phyloP scores from a whole-genome alignment of 30 jellyfish, hydroid and myxozoan species.

The Pelagia noctiluca region DNA sequence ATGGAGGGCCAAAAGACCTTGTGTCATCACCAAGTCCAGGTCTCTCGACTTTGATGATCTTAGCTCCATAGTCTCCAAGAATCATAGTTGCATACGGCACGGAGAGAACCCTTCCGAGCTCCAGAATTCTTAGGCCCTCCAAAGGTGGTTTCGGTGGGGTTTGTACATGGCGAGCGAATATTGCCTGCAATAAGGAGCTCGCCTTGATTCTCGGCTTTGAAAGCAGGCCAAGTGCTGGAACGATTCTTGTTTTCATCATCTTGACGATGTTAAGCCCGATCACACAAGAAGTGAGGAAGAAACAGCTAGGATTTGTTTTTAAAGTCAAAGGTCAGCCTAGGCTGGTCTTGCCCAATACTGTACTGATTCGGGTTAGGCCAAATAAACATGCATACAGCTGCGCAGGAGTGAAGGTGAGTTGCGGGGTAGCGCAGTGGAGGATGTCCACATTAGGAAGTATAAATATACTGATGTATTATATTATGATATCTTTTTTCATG shows the following conservation, averaged over 20 bases:
- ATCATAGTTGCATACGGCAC: conserved; percentile 96
- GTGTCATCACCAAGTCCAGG: conserved; percentile 99
- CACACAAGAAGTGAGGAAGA: too few species aligned
- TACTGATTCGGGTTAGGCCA: too few species aligned
- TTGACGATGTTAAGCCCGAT: too few species aligned
- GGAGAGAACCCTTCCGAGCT: conserved; percentile 88
- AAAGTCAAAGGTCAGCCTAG: too few species aligned
- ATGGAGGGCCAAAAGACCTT: conserved; percentile 96
- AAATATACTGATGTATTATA: too few species aligned
- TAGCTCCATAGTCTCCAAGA: conserved; percentile 98
- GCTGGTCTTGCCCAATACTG: too few species aligned
- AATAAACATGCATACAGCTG: too few species aligned
- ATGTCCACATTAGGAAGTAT: too few species aligned
- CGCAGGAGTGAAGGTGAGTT: too few species aligned
- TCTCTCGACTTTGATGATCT: conserved; percentile 85
- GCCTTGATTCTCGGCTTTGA: neutral
- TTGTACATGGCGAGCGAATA: conserved; percentile 27
- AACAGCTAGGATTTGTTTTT: too few species aligned
- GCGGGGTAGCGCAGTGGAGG: too few species aligned
- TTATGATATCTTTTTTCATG: too few species aligned
- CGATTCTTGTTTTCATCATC: conserved; percentile 1
- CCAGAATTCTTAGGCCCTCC: conserved; percentile 71
- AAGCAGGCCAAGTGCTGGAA: neutral
- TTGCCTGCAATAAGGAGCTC: conserved; percentile 28
- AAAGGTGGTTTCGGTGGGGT: conserved; percentile 63